A percentile compares a stretch with the other conserved stretches of the same genome.
Conservation (phyloP, 2,113 vertebrate species). For the Grallaria varia region DNA sequence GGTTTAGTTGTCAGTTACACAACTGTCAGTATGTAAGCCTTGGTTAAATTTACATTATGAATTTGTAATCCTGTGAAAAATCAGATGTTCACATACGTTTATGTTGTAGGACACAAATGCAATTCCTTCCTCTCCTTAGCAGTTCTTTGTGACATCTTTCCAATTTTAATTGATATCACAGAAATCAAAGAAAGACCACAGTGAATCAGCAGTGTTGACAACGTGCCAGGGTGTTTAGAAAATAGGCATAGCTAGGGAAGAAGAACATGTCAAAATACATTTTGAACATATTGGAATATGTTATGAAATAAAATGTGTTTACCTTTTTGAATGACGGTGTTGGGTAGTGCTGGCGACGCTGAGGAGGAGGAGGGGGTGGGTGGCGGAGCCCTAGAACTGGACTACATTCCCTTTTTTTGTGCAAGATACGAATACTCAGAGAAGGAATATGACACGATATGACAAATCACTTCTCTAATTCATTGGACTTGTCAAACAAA, state of each 20-base stretch:
- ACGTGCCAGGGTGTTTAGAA: constrained; percentile 54
- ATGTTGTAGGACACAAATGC: constrained; percentile 37
- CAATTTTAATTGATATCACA: constrained; percentile 62
- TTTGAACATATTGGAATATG: constrained; percentile 63
- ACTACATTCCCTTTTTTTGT: not conserved
- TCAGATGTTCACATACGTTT: constrained; percentile 61
- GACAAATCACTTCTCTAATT: constrained; percentile 59
- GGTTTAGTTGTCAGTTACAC: constrained; percentile 57
- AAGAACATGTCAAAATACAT: constrained; percentile 54
- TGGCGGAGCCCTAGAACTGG: constrained; percentile 41
- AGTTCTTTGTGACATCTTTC: constrained; percentile 54
- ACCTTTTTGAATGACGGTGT: constrained; percentile 58
- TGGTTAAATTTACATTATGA: constrained; percentile 59
- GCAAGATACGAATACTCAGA: constrained; percentile 21
- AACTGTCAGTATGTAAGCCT: constrained; percentile 40
- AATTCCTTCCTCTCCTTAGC: not conserved
- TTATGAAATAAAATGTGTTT: constrained; percentile 64
- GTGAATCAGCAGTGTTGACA: constrained; percentile 62
- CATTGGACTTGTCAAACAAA: constrained; percentile 58
- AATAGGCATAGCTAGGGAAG: constrained; percentile 53
- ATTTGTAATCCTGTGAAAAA: constrained; percentile 60
- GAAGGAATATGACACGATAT: constrained; percentile 21
- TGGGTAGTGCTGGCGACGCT: constrained; percentile 46
- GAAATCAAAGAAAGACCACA: constrained; percentile 60
- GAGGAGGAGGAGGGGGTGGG: constrained; percentile 49